Percentiles rank a stretch among this genome's conserved stretches.
These are phyloP conservation scores for Cetoscarus ocellatus DNA, from an alignment of 2,797 vertebrate species.

Conservation along the genomic window DNA sequence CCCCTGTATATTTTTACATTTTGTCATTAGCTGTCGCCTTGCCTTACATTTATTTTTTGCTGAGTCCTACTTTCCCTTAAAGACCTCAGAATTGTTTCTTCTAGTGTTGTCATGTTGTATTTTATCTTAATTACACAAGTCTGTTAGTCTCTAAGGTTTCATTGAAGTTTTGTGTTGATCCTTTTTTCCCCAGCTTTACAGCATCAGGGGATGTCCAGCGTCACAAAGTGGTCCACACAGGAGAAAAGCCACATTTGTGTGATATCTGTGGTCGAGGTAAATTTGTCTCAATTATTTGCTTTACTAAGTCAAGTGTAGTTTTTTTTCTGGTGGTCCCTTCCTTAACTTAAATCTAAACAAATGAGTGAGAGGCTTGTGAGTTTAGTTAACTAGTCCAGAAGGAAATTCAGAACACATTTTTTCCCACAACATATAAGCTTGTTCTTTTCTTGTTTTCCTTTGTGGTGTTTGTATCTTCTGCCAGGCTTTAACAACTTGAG, in stretches of 20 bases:
- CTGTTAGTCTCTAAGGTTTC: not conserved
- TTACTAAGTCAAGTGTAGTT: not conserved
- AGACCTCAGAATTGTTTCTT: not conserved
- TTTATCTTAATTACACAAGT: not conserved
- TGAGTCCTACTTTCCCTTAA: not conserved
- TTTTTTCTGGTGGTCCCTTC: not conserved
- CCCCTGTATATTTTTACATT: not conserved
- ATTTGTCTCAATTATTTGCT: not conserved
- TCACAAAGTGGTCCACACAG: conserved; percentile 97
- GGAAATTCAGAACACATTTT: not conserved
- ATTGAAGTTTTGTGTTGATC: not conserved
- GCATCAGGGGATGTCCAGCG: conserved; percentile 97
- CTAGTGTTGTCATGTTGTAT: not conserved
- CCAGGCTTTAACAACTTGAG: conserved; percentile 97
- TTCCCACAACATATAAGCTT: not conserved
- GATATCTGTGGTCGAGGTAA: conserved; percentile 97
- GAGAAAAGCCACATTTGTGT: conserved; percentile 95
- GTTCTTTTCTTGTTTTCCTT: not conserved
- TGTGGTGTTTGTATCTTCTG: conserved; percentile 9
- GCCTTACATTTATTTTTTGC: not conserved
- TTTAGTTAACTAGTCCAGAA: not conserved
- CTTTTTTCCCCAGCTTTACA: conserved; percentile 87
- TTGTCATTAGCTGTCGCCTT: not conserved
- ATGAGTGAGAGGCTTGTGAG: not conserved
- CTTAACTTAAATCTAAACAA: not conserved